phyloP scores from a whole-genome alignment of 2,888 invertebrate genomes.

The Drosophila borborema region DNA sequence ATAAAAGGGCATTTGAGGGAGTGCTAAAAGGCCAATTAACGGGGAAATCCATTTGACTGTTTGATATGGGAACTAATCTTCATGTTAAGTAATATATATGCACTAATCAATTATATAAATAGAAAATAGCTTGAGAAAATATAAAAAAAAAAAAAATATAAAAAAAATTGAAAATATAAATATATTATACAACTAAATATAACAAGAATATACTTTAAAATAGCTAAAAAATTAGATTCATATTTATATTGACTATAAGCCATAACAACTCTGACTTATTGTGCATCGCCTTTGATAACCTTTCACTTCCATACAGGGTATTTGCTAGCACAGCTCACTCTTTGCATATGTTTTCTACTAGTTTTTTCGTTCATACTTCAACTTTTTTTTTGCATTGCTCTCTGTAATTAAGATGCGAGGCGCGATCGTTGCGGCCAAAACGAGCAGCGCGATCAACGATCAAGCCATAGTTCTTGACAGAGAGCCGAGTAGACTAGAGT shows the following conservation, averaged over 20 bases:
- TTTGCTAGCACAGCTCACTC: not conserved
- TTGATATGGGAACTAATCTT: not conserved
- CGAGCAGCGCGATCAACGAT: conserved; percentile 58
- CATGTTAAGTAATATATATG: not conserved
- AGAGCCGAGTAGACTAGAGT: not conserved
- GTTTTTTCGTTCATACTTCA: conserved; percentile 30
- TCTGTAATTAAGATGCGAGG: conserved; percentile 80
- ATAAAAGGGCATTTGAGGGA: not conserved
- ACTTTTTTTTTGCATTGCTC: conserved; percentile 59
- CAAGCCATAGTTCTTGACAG: conserved; percentile 69
- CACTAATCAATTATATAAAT: not conserved
- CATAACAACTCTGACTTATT: not conserved
- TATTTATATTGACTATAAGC: not conserved
- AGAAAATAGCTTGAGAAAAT: not conserved
- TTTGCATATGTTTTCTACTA: not conserved
- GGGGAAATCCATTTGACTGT: not conserved
- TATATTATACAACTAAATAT: no score
- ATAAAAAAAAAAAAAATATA: not conserved
- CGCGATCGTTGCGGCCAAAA: conserved; percentile 64
- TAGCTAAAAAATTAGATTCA: not conserved
- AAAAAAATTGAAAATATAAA: no score
- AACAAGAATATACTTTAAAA: not conserved
- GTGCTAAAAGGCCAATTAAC: not conserved
- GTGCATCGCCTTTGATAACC: not conserved
- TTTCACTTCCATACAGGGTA: not conserved